Base-by-base conservation (phyloP, 2,888 invertebrate species). In the Tetragnatha montana region DNA sequence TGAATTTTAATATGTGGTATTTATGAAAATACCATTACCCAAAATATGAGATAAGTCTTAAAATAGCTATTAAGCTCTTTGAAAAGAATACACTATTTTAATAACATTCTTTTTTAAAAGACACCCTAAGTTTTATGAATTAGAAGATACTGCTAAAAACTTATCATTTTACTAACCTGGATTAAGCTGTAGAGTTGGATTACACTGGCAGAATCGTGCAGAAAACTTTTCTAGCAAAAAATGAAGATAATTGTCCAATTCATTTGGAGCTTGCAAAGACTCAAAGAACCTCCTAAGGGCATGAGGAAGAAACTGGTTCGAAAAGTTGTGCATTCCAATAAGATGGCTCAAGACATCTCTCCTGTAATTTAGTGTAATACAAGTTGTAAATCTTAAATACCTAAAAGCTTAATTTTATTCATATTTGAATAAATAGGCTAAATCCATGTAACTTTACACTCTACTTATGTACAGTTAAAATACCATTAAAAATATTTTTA, bases 281-380 rank as follows among this genome's bases (percentile, higher is more conserved):
- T 92, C 92, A 92, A 94, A 94, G 87, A 94, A 94, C 85, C 93
- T 93, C 8, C 94, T 92, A 79, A 94, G 92, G 75, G 94, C 94
- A 92, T 94, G 94, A 6, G 94, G 94, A 81, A 94, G 92, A 91
- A 94, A 94, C 92, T 94, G 93, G 90, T 94, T 93, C 79, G 93
- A 92, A 91, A 93, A 94, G 91, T 94, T 93, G 88, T 94, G 94
- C 69, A 94, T 92, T 84, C 93, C 93, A 49, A 94, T 92, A 47
- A 94, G 92, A 79, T 93, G 92, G 89, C 94, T 94, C 73, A 93
- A 91, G 8, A 93, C 92, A 91, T 93, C 93, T 68, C 92, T 91
- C 83, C 93, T 93, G 82, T 8, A 91, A 80, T n/a, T 35, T 79
- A 4, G 35, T 35, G 4, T 35, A 35, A 35, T 35, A 2, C 35